These are phyloP conservation scores for Melangyna quadrimaculata DNA, from an alignment of 2,888 invertebrate species.

Conservation along the genomic window DNA sequence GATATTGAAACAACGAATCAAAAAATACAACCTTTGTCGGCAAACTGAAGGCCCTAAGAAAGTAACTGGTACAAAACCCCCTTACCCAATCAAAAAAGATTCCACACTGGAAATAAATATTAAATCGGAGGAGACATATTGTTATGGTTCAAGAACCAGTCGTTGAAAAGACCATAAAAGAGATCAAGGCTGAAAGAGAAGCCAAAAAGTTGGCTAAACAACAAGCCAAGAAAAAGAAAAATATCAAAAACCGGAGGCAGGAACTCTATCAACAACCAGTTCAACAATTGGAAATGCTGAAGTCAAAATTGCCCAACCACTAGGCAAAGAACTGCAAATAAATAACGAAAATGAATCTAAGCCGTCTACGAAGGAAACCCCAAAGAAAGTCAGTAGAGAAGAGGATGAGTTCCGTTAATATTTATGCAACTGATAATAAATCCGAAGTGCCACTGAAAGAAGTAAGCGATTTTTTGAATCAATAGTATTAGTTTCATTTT, in stretches of 20 bases:
- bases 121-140: background rate
- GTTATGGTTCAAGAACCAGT: slow-evolving; percentile 8
- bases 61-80: background rate
- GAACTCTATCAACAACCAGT: background rate
- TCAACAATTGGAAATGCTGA: background rate
- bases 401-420: slow-evolving; percentile 77
- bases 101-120: background rate
- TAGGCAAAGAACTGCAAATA: slow-evolving; percentile 79
- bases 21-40: slow-evolving; percentile 77
- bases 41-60: slow-evolving; percentile 78
- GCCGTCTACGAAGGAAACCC: slow-evolving; percentile 85
- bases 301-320: background rate
- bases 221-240: slow-evolving; percentile 82
- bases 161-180: slow-evolving; percentile 82
- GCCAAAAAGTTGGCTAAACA: slow-evolving; percentile 85
- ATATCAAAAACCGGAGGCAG: slow-evolving; percentile 10
- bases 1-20: background rate
- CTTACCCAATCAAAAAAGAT: background rate
- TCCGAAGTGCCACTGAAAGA: slow-evolving; percentile 74
- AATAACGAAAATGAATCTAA: slow-evolving; percentile 83
- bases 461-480: background rate
- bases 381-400: slow-evolving; percentile 81
- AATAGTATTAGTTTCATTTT: background rate
- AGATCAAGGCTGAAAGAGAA: slow-evolving; percentile 85
- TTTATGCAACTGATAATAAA: background rate